Base-by-base conservation (phyloP, 2,888 invertebrate genomes). In the Pyrgus malvae region DNA sequence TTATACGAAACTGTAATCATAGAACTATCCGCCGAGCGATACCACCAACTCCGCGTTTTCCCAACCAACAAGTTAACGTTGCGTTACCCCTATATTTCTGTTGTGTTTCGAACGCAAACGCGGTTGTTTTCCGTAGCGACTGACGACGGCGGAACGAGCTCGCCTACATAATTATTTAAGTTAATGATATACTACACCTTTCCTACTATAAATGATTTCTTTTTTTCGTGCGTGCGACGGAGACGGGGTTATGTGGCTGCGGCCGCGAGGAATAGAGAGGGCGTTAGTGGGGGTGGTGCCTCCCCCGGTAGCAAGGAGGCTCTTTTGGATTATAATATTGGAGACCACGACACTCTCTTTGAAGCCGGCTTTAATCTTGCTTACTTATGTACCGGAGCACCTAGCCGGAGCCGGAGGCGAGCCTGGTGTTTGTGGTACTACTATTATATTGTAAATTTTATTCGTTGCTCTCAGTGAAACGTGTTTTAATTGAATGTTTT, bases 141-240 rank as follows among this genome's bases (percentile, higher is more conserved):
- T 48, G 61, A 63, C 55, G 57, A 35, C 57, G 55, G 14, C 33
- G 14, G 33, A 56, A 54, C 65, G 61, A 66, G 68, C 70, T 72
- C 78, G 74, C 73, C 78, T 70, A 78, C 80, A 78, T 88, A 83
- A 87, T 88, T 87, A 87, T 88, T 86, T 85, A 81, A 88, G 80
- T 81, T 88, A 87, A 89, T 89, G 85, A 88, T 86, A 82, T 84
- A 81, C 77, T 78, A 82, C 84, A 83, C 80, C 78, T 84, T 80
- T 78, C 76, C 73, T 72, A 72, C 65, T 68, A 69, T 80, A 82
- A 87, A 82, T 83, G 74, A 80, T 78, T 87, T 84, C 69, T 80
- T 83, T 84, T 19, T 78, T 70, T 65, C 67, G 61, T 55, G 63
- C 55, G 78, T 59, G 68, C 9, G 75, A 78, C 61, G 1, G 68